These are phyloP conservation scores for Gouania willdenowi DNA, from an alignment of 2,797 vertebrate genomes.

Conservation along the genomic window DNA sequence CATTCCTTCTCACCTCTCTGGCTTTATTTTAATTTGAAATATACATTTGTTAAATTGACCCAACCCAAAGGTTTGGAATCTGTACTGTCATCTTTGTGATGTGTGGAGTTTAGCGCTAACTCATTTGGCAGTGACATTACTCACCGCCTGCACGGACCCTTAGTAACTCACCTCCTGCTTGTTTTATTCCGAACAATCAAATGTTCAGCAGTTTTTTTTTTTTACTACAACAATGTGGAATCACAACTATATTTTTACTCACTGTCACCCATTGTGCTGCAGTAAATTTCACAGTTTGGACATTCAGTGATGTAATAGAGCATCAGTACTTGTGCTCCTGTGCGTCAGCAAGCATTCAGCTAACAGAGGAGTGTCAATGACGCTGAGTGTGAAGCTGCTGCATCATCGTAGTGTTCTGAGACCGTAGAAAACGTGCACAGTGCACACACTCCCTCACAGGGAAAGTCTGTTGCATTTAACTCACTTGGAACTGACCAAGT, in stretches of 20 bases:
- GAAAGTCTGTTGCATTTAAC: slow-evolving; percentile 56
- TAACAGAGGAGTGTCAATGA: slow-evolving; percentile 59
- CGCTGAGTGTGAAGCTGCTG: slow-evolving; percentile 56
- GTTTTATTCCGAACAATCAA: slow-evolving; percentile 55
- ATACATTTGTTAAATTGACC: too few relatives aligned
- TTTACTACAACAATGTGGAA: slow-evolving; percentile 16
- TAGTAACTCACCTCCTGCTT: slow-evolving; percentile 31
- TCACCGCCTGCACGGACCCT: slow-evolving; percentile 41
- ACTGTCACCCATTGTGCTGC: slow-evolving; percentile 20
- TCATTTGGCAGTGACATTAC: slow-evolving; percentile 54
- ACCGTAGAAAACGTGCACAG: slow-evolving; percentile 39
- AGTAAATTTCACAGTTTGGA: slow-evolving; percentile 38
- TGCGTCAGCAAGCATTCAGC: slow-evolving; percentile 54
- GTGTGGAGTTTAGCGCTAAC: slow-evolving; percentile 29
- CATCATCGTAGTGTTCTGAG: slow-evolving; percentile 54
- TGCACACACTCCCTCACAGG: slow-evolving; percentile 41
- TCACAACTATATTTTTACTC: slow-evolving; percentile 37
- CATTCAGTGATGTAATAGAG: slow-evolving; percentile 30
- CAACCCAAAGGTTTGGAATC: too few relatives aligned
- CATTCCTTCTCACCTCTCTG: too few relatives aligned
- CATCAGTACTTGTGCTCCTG: slow-evolving; percentile 28
- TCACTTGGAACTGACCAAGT: slow-evolving; percentile 46
- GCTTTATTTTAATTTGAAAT: too few relatives aligned
- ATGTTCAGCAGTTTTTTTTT: slow-evolving; percentile 36
- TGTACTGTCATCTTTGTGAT: slow-evolving; percentile 6